Conservation (phyloP, 2,888 invertebrate species). For the Drosophila phalerata region DNA sequence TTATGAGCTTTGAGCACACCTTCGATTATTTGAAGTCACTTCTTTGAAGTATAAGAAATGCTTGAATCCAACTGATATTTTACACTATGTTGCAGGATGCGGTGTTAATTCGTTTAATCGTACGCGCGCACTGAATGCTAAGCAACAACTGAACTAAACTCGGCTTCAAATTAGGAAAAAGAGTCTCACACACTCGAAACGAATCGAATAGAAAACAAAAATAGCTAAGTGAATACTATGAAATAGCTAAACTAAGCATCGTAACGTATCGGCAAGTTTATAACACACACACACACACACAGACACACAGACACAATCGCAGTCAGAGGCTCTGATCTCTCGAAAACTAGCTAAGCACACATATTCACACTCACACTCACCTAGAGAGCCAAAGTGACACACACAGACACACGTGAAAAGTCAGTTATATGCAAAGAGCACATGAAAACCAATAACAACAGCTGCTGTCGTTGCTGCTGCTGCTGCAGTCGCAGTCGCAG, state of each 20-base stretch:
- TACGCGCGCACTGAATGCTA: slow-evolving; percentile 77
- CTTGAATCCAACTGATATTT: not conserved
- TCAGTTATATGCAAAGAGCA: slow-evolving; percentile 49
- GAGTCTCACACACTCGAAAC: slow-evolving; percentile 58
- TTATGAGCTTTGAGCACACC: slow-evolving; percentile 1
- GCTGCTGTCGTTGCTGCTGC: slow-evolving; percentile 8
- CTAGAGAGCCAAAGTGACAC: slow-evolving; percentile 16
- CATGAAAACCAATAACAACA: slow-evolving; percentile 7
- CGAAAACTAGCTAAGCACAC: slow-evolving; percentile 54
- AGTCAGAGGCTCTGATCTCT: slow-evolving; percentile 29
- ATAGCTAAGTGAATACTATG: slow-evolving; percentile 54
- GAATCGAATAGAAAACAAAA: slow-evolving; percentile 59
- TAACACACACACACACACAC: slow-evolving; percentile 39
- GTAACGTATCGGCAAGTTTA: slow-evolving; percentile 57
- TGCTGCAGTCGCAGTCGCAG: slow-evolving; percentile 11
- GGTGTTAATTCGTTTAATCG: slow-evolving; percentile 27
- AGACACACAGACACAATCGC: not conserved
- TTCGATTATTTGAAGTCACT: not conserved
- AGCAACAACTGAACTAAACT: slow-evolving; percentile 79
- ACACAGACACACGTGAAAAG: slow-evolving; percentile 1
- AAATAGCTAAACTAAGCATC: slow-evolving; percentile 31
- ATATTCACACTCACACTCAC: slow-evolving; percentile 16
- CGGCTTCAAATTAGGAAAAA: slow-evolving; percentile 70
- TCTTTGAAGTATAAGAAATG: slow-evolving; percentile 1
- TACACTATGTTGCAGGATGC: slow-evolving; percentile 20